Base-by-base conservation (phyloP, 1,140 invertebrate genomes). In the Sitobion miscanthi region DNA sequence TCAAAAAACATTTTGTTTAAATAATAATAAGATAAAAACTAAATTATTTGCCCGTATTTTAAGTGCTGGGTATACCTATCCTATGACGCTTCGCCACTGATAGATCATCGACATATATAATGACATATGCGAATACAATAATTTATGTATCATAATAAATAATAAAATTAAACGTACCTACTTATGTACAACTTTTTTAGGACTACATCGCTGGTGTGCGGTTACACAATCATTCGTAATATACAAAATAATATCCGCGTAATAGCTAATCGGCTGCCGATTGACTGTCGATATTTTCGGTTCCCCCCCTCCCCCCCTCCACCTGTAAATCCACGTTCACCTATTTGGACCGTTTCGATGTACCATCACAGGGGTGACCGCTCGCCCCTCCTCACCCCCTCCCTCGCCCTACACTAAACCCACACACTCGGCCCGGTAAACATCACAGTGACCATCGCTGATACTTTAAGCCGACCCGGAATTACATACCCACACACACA, bases 381-480 rank as follows among this genome's bases (percentile, higher is more conserved):
- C 52, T 52, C 49, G 3, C 11, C 4, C 30, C 30, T 9, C 62
- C 9, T 11, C 9, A 30, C 9, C 25, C 42, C 30, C 30, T 9
- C 62, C 9, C 30, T 7, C 62, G 0, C 25, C 42, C 25, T 25
- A 23, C 14, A 83, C 11, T 20, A 3, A 21, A 25, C 1, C 14
- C 38, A 83, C 21, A 86, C 14, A 86, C 14, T 69, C n/a, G 11
- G 30, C 11, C 30, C 62, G 62, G n/a, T n/a, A 77, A n/a, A n/a
- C n/a, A 21, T 21, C 42, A 30, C 45, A 49, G 25, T 25, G 45
- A 89, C 49, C n/a, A n/a, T 21, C 21, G 52, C 20, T 89, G 87
- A 89, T 89, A 89, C 87, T 89, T 89, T 89, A 89, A 89, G 87
- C 87, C 49, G 49, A 54, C 49, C 87, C 47, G 47, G 86, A n/a